Evolutionary conservation across 2,797 vertebrate genomes (phyloP).

Genomic region (Tiaroga cobitis): DNA sequence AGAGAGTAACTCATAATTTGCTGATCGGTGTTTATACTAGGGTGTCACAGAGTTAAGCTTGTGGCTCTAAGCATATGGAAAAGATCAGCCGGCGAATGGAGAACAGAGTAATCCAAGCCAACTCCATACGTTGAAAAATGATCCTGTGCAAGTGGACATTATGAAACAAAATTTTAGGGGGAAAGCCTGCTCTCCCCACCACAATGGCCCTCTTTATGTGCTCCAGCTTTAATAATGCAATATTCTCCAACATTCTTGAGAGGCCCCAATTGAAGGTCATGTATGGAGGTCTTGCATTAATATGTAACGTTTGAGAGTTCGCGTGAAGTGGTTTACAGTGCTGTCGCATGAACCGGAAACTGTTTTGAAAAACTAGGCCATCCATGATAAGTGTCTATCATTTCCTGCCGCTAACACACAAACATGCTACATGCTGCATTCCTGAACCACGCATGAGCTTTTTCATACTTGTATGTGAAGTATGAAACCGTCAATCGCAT

Average conservation of each 20-base stretch:
- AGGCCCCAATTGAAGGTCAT: constrained; percentile 47
- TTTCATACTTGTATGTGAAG: constrained; percentile 2
- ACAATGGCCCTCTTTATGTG: constrained; percentile 62
- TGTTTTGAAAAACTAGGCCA: constrained; percentile 60
- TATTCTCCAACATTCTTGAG: constrained; percentile 36
- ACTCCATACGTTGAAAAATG: constrained; percentile 56
- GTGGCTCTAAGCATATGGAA: constrained; percentile 63
- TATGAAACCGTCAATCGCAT: background rate
- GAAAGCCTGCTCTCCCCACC: constrained; percentile 51
- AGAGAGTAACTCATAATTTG: constrained; percentile 59
- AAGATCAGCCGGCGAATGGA: constrained; percentile 57
- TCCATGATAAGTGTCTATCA: constrained; percentile 49
- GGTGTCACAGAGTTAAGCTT: constrained; percentile 61
- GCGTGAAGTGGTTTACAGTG: constrained; percentile 20
- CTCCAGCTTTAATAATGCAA: constrained; percentile 56
- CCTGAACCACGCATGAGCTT: background rate
- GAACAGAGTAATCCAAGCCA: constrained; percentile 53
- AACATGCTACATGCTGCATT: constrained; percentile 38
- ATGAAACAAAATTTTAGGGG: constrained; percentile 61
- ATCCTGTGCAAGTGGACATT: constrained; percentile 58
- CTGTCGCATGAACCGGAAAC: constrained; percentile 58
- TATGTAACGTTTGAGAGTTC: constrained; percentile 35
- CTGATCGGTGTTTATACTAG: constrained; percentile 60
- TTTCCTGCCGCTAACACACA: constrained; percentile 56
- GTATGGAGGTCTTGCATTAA: constrained; percentile 37